Percentiles rank a stretch among this genome's conserved stretches.
Evolutionary conservation across 2,797 vertebrate genomes (phyloP).

Genomic region (Intellagama lesueurii): DNA sequence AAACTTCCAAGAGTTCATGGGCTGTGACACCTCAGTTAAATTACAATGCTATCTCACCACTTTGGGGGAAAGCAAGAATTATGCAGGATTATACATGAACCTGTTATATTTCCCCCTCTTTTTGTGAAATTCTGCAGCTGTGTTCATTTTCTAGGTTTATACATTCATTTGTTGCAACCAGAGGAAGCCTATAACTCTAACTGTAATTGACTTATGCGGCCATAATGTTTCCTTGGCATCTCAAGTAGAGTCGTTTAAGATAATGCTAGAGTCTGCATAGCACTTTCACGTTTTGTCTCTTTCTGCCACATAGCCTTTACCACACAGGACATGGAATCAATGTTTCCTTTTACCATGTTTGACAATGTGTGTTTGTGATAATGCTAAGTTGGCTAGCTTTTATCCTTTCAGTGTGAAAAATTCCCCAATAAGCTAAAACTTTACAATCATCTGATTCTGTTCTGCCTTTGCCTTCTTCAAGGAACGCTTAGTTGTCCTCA

Average conservation of each 20-base stretch:
- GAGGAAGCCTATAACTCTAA: not conserved
- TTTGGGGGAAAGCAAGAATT: not conserved
- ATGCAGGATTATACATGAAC: not conserved
- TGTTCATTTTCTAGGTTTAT: not conserved
- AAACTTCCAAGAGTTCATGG: not conserved
- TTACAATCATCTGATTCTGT: conserved; percentile 25
- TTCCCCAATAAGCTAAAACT: conserved; percentile 17
- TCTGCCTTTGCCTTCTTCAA: not conserved
- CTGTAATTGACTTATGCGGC: not conserved
- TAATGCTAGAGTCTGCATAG: conserved; percentile 42
- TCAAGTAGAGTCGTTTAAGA: conserved; percentile 32
- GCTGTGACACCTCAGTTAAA: not conserved
- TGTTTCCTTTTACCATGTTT: conserved; percentile 9
- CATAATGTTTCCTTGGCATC: conserved; percentile 25
- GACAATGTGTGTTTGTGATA: conserved; percentile 22
- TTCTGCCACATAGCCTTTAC: conserved; percentile 32
- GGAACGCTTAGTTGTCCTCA: conserved; percentile 28
- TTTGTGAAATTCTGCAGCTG: not conserved
- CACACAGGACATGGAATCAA: conserved; percentile 11
- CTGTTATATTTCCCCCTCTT: not conserved
- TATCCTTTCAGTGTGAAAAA: conserved; percentile 44
- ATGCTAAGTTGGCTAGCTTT: conserved; percentile 22
- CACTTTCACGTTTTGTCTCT: conserved; percentile 30
- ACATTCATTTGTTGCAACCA: conserved; percentile 27
- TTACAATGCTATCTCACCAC: not conserved